These are phyloP conservation scores for Spodoptera picta DNA, from an alignment of 2,888 invertebrate genomes.

Conservation along the genomic window DNA sequence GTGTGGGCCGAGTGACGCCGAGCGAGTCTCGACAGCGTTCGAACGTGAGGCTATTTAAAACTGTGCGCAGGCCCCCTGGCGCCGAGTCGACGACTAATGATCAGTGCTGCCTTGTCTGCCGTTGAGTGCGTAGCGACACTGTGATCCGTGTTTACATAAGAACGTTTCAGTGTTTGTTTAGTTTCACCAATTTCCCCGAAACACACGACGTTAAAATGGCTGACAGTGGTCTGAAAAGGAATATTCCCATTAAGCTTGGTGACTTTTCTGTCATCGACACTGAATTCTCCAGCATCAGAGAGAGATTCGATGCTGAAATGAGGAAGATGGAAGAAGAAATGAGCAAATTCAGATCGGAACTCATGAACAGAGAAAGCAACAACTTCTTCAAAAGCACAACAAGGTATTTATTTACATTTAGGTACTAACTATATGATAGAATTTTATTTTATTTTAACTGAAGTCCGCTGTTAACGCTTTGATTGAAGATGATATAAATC, in stretches of 20 bases:
- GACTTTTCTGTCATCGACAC: slow-evolving; percentile 98
- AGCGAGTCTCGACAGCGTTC: slow-evolving; percentile 76
- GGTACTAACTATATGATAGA: slow-evolving; percentile 18
- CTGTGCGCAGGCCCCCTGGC: slow-evolving; percentile 88
- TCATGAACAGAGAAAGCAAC: slow-evolving; percentile 97
- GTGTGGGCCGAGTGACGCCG: slow-evolving; percentile 86
- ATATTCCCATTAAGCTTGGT: slow-evolving; percentile 97
- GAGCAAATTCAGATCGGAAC: slow-evolving; percentile 97
- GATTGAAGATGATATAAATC: not conserved
- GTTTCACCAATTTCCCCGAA: slow-evolving; percentile 75
- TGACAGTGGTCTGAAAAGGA: slow-evolving; percentile 94
- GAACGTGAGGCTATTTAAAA: slow-evolving; percentile 88
- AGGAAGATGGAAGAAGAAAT: slow-evolving; percentile 99
- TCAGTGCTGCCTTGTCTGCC: slow-evolving; percentile 86
- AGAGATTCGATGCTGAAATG: slow-evolving; percentile 98
- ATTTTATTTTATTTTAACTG: slow-evolving; percentile 19
- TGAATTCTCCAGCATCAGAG: slow-evolving; percentile 98
- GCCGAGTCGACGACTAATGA: slow-evolving; percentile 87
- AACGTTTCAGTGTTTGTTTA: slow-evolving; percentile 87
- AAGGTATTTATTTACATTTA: slow-evolving; percentile 90
- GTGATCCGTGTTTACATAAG: slow-evolving; percentile 85
- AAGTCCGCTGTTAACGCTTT: slow-evolving; percentile 1
- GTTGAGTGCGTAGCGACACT: slow-evolving; percentile 78
- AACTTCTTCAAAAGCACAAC: slow-evolving; percentile 97
- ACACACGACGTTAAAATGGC: slow-evolving; percentile 90